Conservation (phyloP, 2,113 vertebrate species). For the Nesogale talazaci region DNA sequence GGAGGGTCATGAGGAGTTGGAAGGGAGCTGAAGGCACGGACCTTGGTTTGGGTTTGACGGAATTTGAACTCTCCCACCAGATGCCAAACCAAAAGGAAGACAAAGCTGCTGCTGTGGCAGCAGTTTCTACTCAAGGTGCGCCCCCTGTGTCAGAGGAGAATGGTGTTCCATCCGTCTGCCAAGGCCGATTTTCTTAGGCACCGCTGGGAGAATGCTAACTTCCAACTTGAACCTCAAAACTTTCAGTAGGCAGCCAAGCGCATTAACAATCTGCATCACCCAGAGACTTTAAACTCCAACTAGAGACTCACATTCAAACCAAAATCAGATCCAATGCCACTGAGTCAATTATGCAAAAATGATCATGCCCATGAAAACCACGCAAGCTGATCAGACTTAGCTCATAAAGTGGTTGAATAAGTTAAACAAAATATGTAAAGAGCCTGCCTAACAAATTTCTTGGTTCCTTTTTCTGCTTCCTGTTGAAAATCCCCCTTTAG, state of each 20-base stretch:
- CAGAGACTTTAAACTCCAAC: neutral
- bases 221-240: neutral
- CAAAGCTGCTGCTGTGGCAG: neutral
- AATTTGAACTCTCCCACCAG: neutral
- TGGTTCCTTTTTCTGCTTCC: neutral
- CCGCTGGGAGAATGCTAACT: neutral
- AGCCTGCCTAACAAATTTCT: neutral
- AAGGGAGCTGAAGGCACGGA: no score
- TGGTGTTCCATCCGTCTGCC: neutral
- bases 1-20: no score
- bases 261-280: neutral
- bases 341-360: neutral
- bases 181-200: neutral
- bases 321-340: no score
- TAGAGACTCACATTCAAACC: neutral
- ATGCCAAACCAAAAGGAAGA: neutral
- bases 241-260: neutral
- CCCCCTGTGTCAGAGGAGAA: neutral
- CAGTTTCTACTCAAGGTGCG: neutral
- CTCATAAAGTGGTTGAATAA: neutral
- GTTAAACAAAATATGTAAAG: neutral
- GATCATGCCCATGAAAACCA: neutral
- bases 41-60: no score
- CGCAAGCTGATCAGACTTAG: neutral
- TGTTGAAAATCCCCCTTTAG: no score